These are phyloP conservation scores for Plotosus lineatus DNA, from an alignment of 2,113 vertebrate species.

Conservation along the genomic window DNA sequence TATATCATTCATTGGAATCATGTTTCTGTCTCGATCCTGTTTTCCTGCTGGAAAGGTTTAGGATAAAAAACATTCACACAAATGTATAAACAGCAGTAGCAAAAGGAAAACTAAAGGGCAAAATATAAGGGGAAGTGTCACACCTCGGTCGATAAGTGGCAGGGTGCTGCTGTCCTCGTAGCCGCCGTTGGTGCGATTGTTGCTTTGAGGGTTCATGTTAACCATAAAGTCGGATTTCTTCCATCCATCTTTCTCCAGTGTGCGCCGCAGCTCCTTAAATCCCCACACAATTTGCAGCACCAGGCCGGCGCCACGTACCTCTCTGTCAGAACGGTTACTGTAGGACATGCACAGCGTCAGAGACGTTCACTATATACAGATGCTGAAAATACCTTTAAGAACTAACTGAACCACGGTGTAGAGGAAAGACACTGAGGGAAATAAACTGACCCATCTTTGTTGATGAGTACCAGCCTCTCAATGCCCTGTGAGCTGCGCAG, in stretches of 20 bases:
- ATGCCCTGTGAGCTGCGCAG: constrained; percentile 89
- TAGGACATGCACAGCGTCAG: background rate
- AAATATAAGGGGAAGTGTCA: constrained; percentile 35
- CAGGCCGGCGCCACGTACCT: constrained; percentile 87
- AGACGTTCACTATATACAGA: no score
- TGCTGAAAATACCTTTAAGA: background rate
- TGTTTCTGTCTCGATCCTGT: constrained; percentile 81
- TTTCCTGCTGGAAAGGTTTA: constrained; percentile 72
- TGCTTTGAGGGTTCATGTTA: constrained; percentile 75
- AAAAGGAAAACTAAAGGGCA: background rate
- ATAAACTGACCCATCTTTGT: constrained; percentile 81
- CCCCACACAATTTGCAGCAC: constrained; percentile 92
- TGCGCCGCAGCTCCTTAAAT: constrained; percentile 90
- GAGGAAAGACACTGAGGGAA: background rate
- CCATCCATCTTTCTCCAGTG: constrained; percentile 95
- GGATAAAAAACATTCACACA: constrained; percentile 38
- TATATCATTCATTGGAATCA: constrained; percentile 92
- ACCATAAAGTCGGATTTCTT: constrained; percentile 97
- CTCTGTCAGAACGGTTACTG: constrained; percentile 91
- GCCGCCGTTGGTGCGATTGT: constrained; percentile 77
- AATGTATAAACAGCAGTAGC: background rate
- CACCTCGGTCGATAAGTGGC: constrained; percentile 88
- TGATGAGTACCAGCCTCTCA: constrained; percentile 91
- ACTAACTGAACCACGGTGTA: background rate
- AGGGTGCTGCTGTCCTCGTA: constrained; percentile 94